phyloP scores from a whole-genome alignment of 2,888 invertebrate species.

The Mycogona germanica region DNA sequence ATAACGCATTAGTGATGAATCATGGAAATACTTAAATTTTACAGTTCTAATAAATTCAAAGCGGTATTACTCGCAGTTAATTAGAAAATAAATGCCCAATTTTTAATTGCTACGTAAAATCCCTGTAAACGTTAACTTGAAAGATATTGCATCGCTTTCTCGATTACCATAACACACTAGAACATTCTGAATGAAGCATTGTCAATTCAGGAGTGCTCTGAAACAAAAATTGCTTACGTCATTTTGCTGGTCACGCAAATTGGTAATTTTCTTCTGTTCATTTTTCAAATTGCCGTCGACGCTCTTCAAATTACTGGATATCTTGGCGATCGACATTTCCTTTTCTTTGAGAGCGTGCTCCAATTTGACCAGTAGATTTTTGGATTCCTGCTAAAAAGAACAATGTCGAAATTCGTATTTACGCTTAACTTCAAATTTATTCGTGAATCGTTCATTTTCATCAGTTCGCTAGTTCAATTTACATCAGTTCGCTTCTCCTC shows the following conservation, averaged over 20 bases:
- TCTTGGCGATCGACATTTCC: conserved; percentile 54
- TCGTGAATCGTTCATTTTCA: neutral
- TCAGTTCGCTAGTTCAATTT: neutral
- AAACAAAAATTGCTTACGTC: conserved; percentile 42
- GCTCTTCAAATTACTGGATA: conserved; percentile 48
- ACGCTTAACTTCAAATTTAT: neutral
- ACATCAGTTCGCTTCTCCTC: neutral
- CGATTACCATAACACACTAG: too few relatives aligned
- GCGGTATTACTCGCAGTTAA: too few relatives aligned
- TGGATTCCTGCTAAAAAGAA: conserved; percentile 45
- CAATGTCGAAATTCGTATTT: neutral
- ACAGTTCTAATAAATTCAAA: too few relatives aligned
- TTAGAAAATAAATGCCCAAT: too few relatives aligned
- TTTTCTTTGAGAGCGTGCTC: conserved; percentile 49
- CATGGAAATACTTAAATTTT: too few relatives aligned
- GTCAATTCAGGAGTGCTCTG: too few relatives aligned
- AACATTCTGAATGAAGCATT: too few relatives aligned
- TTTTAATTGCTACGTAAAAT: too few relatives aligned
- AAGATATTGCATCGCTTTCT: too few relatives aligned
- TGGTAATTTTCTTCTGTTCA: conserved; percentile 53
- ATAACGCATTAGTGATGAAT: too few relatives aligned
- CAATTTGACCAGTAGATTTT: conserved; percentile 47
- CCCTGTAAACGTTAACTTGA: too few relatives aligned
- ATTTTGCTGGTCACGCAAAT: conserved; percentile 49
- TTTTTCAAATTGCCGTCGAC: conserved; percentile 51